Percentiles rank a stretch among this genome's conserved stretches.
phyloP scores from a whole-genome alignment of 1,140 invertebrate species.

The Lucilia cuprina region DNA sequence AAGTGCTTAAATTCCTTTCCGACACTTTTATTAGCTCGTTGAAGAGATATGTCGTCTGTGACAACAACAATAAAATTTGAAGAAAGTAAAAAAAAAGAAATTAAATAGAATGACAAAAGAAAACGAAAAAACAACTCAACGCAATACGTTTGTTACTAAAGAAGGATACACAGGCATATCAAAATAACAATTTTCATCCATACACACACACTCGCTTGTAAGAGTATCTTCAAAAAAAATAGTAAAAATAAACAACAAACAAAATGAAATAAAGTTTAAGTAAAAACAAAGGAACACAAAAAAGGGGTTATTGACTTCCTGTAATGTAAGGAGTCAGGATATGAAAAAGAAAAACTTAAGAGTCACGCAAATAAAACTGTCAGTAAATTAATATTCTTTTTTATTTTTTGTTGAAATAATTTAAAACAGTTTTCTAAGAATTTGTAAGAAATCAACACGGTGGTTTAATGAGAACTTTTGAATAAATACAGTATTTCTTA shows the following conservation, averaged over 20 bases:
- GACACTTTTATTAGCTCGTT: constrained; percentile 11
- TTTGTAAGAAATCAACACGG: too few relatives aligned
- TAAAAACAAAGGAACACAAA: not conserved
- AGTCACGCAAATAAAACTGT: not conserved
- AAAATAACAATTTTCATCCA: too few relatives aligned
- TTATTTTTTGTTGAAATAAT: not conserved
- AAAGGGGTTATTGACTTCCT: constrained; percentile 17
- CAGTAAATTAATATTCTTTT: not conserved
- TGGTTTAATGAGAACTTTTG: too few relatives aligned
- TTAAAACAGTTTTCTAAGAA: not conserved
- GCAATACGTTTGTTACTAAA: not conserved
- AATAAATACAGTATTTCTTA: too few relatives aligned
- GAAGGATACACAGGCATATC: not conserved
- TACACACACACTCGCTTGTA: too few relatives aligned
- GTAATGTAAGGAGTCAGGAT: constrained; percentile 6
- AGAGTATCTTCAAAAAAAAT: not conserved
- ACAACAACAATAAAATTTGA: not conserved
- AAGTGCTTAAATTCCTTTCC: constrained; percentile 10
- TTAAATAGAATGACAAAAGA: not conserved
- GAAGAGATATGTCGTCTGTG: not conserved
- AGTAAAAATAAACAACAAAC: not conserved
- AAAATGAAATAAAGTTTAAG: not conserved
- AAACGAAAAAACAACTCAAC: not conserved
- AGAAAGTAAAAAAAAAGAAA: not conserved
- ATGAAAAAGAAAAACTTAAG: constrained; percentile 4